Evolutionary conservation across 2,888 invertebrate species (phyloP), one percentile per base, ranked within the genome.

Genomic region (Mesorhabditis spiculigera): DNA sequence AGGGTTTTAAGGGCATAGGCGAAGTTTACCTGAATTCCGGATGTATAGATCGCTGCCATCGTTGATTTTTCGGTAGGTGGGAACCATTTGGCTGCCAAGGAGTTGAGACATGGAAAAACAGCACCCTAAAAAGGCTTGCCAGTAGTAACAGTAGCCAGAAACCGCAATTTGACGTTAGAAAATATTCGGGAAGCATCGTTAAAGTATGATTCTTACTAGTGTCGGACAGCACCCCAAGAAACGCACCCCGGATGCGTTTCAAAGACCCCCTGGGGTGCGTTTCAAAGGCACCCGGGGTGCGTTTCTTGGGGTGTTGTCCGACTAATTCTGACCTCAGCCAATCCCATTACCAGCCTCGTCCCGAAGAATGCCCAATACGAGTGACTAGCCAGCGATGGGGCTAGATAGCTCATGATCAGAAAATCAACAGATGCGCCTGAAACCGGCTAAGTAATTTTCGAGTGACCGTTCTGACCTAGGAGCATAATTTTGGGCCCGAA

Each of bases 1-100:
- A 28, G 28, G 28, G 28, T 28, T 28, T 28, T 28, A 28, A 1
- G 28, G 28, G 28, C 28, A 1, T 28, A 28, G 1, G 8, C 58
- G 58, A 13, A 13, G 58, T 3, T n/a, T 13, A 50, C 58, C 58
- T 50, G 58, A 50, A 50, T 50, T n/a, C 58, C 58, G 58, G 58
- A 50, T n/a, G 58, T 50, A n/a, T 50, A 50, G n/a, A 50, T 50
- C 58, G 58, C 58, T 13, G 58, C 58, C 58, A 50, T 50, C 58
- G 58, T 50, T n/a, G 58, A 50, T n/a, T 50, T 50, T n/a, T 50
- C 58, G n/a, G 8, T 50, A 2, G 58, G 8, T 10, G 58, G 58
- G n/a, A 50, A 50, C 58, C 58, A 50, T n/a, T n/a, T 50, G n/a
- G 58, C 58, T 13, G 58, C 58, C 58, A 50, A 50, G 58, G 10